Evolutionary conservation across 1,140 invertebrate species (phyloP).

Genomic region (Paraescarpia echinospica): DNA sequence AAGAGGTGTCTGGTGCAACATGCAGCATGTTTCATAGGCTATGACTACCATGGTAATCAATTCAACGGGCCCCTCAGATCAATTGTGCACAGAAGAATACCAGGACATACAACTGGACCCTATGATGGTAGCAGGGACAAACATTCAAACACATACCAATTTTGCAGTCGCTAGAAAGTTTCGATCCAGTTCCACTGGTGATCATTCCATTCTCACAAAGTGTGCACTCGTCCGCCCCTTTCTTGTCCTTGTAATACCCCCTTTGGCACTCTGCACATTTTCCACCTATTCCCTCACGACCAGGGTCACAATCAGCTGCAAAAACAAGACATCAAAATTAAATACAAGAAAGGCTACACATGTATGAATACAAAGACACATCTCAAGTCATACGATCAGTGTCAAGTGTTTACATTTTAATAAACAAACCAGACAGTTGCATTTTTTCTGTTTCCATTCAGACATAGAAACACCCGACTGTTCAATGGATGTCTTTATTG

Average conservation of each 20-base stretch:
- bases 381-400: background rate
- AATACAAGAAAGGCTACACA: background rate
- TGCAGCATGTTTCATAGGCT: background rate
- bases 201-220: background rate
- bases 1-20: too few species aligned
- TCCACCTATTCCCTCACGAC: background rate
- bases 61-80: background rate
- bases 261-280: background rate
- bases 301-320: background rate
- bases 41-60: background rate
- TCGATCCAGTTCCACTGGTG: background rate
- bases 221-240: background rate
- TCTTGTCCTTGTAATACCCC: background rate
- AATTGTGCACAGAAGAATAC: background rate
- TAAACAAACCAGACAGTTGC: background rate
- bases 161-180: background rate
- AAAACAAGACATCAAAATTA: background rate
- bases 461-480: background rate
- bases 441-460: background rate
- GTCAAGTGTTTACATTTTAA: background rate
- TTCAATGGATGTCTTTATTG: background rate
- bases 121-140: background rate
- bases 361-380: background rate
- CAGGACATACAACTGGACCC: background rate
- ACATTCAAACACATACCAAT: background rate